A percentile compares a stretch with the other conserved stretches of the same genome.
These are phyloP conservation scores for Gambelia wislizenii DNA, from an alignment of 2,797 vertebrate genomes.

Conservation along the genomic window DNA sequence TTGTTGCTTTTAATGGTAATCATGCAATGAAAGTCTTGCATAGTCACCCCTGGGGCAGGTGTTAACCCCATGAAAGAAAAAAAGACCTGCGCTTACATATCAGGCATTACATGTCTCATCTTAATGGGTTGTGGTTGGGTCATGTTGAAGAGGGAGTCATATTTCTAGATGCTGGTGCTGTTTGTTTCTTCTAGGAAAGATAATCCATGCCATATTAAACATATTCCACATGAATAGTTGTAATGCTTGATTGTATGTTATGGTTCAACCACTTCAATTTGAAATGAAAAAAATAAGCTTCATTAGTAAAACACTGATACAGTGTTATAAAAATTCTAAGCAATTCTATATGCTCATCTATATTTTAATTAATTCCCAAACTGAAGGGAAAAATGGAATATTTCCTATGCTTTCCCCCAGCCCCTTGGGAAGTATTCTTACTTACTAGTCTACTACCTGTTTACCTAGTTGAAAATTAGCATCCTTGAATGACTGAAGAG, in stretches of 20 bases:
- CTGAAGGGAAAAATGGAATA: rapidly evolving
- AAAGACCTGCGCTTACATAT: constrained; percentile 53
- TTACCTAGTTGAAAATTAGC: not conserved
- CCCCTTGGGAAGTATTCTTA: not conserved
- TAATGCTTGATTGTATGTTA: constrained; percentile 38
- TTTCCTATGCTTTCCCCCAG: too few relatives aligned
- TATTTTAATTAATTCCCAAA: not conserved
- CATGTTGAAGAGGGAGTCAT: constrained; percentile 38
- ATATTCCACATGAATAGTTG: constrained; percentile 20
- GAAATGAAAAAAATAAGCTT: not conserved
- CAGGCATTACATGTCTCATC: constrained; percentile 44
- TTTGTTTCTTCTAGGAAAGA: constrained; percentile 25
- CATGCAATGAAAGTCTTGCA: constrained; percentile 67
- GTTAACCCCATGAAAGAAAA: constrained; percentile 61
- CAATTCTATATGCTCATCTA: rapidly evolving
- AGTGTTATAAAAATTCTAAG: rapidly evolving
- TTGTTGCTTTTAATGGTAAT: constrained; percentile 72
- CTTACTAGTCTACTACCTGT: too few relatives aligned
- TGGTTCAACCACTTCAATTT: constrained; percentile 42
- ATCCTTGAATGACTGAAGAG: not conserved
- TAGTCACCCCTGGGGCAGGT: constrained; percentile 63
- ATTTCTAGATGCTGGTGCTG: constrained; percentile 11
- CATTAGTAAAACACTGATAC: not conserved
- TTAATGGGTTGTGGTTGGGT: constrained; percentile 59
- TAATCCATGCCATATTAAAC: not conserved